phyloP scores from a whole-genome alignment of 2,888 invertebrate genomes.

The Caenorhabditis sp. region DNA sequence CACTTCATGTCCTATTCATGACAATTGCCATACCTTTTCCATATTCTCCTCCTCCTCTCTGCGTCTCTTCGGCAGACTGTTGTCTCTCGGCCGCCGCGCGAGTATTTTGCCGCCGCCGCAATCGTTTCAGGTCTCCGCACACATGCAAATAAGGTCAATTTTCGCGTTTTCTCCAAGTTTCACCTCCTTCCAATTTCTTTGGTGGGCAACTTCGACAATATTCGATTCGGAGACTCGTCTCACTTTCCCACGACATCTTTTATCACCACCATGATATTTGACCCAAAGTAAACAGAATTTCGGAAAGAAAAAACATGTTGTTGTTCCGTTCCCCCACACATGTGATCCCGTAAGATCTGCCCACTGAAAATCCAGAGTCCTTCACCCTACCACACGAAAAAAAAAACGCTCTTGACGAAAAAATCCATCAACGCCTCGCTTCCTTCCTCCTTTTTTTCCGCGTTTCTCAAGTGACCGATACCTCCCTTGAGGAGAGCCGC shows the following conservation, averaged over 20 bases:
- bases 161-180: background rate
- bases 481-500: slow-evolving; percentile 28
- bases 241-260: slow-evolving; percentile 11
- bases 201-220: slow-evolving; percentile 1
- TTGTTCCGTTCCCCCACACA: no score
- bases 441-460: background rate
- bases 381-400: no score
- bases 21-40: slow-evolving; percentile 30
- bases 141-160: slow-evolving; percentile 55
- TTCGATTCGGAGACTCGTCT: background rate
- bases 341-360: no score
- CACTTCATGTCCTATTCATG: slow-evolving; percentile 1
- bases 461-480: slow-evolving; percentile 18
- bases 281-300: slow-evolving; percentile 36
- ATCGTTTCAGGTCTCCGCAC: slow-evolving; percentile 33
- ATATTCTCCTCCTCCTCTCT: slow-evolving; percentile 11
- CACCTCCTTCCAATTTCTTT: slow-evolving; percentile 6
- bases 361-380: no score
- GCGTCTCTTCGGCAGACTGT: background rate
- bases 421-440: background rate
- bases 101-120: slow-evolving; percentile 20
- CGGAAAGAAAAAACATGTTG: no score
- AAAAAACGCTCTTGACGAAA: no score
- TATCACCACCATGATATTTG: slow-evolving; percentile 17
- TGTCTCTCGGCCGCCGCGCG: slow-evolving; percentile 14